Evolutionary conservation across 2,888 invertebrate species (phyloP), one percentile per base, ranked within the genome.

Genomic region (Sussaba pulchella): DNA sequence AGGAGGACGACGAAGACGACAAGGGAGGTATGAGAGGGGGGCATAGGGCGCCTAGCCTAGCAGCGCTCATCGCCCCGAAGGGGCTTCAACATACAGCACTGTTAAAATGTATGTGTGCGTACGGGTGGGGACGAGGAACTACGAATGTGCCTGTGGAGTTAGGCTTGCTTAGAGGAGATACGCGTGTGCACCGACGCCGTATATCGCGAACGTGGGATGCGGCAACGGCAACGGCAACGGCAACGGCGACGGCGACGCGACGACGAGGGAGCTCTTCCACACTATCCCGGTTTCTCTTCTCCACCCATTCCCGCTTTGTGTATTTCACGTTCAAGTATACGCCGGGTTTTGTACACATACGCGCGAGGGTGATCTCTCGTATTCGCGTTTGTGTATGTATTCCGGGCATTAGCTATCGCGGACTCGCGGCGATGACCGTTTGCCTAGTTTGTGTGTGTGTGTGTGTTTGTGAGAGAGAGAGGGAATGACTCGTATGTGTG

Each of bases 11-110:
- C 63, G 69, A 78, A 52, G 70, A 73, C 72, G 69, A 77, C 64
- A 64, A 77, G 73, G 72, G 69, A 47, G 54, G 64, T 50, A 21
- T 36, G 76, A 47, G 59, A 41, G 47, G 57, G 36, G 78, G 78
- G 57, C 76, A 83, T 81, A 82, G 87, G 87, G 86, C 86, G 86
- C 87, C 87, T 87, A 86, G 85, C 4, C 31, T n/a, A 86, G 85
- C 85, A 83, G 86, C 84, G 85, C 90, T 88, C 88, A 87, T 88
- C 88, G 88, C 86, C 87, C n/a, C 87, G 85, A 89, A 89, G 90
- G 88, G 90, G 88, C 88, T 89, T 88, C 87, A 84, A 87, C 85
- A 86, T 70, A 70, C 47, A 43, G n/a, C 54, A 50, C 61, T 63
- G 63, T 19, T 12, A 26, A n/a, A 26, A 9, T n/a, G 21, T 17